Conservation (phyloP, 2,797 vertebrate genomes). For the Periophthalmus magnuspinnatus region DNA sequence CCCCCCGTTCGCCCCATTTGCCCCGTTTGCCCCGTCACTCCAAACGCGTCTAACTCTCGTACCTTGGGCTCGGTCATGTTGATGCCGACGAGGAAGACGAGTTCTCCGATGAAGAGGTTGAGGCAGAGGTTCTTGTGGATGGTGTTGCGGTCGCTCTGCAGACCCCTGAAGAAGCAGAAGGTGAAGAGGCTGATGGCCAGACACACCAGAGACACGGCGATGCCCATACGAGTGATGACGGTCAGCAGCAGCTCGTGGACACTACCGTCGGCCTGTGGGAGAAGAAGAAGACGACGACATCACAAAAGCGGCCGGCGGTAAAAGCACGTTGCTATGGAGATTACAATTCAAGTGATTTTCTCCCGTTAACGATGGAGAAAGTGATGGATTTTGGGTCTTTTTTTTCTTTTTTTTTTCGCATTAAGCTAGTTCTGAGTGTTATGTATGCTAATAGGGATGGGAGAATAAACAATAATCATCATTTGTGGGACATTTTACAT, state of each 20-base stretch:
- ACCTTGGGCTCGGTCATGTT: constrained; percentile 95
- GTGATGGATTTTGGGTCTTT: constrained; percentile 1
- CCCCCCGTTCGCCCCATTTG: no score
- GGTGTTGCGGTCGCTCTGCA: constrained; percentile 97
- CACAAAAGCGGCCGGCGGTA: background rate
- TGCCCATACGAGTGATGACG: constrained; percentile 95
- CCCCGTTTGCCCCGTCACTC: no score
- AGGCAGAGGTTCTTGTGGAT: constrained; percentile 99
- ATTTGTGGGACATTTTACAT: no score
- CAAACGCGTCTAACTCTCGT: constrained; percentile 14
- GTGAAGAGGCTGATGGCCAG: constrained; percentile 98
- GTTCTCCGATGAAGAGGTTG: constrained; percentile 96
- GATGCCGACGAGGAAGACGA: constrained; percentile 96
- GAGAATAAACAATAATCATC: no score
- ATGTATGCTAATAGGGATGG: no score
- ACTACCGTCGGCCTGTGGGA: constrained; percentile 82
- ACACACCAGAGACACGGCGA: constrained; percentile 95
- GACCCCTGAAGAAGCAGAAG: constrained; percentile 97
- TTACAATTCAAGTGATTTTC: constrained; percentile 9
- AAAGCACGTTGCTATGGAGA: constrained; percentile 17
- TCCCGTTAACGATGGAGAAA: background rate
- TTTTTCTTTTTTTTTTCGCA: no score
- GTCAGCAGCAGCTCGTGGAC: constrained; percentile 91
- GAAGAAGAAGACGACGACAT: background rate
- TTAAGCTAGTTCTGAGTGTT: no score